Evolutionary conservation across 2,888 invertebrate genomes (phyloP).

Genomic region (Microdon myrmicae): DNA sequence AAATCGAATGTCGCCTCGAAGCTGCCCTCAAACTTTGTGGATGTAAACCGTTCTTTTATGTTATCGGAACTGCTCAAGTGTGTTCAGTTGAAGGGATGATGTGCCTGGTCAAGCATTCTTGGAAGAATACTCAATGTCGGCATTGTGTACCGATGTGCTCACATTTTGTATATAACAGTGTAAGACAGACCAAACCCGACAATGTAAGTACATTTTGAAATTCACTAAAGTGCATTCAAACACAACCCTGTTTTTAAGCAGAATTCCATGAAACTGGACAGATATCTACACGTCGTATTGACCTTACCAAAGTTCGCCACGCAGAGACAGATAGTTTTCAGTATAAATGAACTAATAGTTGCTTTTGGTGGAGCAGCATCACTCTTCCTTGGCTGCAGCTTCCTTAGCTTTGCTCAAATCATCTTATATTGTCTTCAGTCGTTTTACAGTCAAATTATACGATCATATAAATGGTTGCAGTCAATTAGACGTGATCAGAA

Average conservation of each 20-base stretch:
- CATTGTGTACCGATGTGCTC: slow-evolving; percentile 58
- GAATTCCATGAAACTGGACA: slow-evolving; percentile 56
- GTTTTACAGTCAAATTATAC: slow-evolving; percentile 1
- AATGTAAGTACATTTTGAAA: slow-evolving; percentile 55
- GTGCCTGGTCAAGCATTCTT: slow-evolving; percentile 57
- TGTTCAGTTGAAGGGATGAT: slow-evolving; percentile 59
- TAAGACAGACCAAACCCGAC: slow-evolving; percentile 48
- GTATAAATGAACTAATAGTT: slow-evolving; percentile 62
- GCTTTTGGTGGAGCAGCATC: slow-evolving; percentile 65
- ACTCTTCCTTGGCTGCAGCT: slow-evolving; percentile 65
- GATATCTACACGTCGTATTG: slow-evolving; percentile 51
- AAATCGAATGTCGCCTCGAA: slow-evolving; percentile 62
- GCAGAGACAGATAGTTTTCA: slow-evolving; percentile 61
- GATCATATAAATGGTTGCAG: too few species aligned
- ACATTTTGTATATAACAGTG: too few species aligned
- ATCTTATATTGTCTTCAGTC: slow-evolving; percentile 26
- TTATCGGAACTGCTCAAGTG: slow-evolving; percentile 55
- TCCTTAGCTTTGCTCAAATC: slow-evolving; percentile 58
- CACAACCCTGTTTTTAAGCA: slow-evolving; percentile 20
- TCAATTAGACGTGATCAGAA: too few species aligned
- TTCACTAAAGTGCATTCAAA: not conserved
- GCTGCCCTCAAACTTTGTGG: slow-evolving; percentile 58
- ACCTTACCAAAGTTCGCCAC: slow-evolving; percentile 58
- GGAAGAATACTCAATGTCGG: slow-evolving; percentile 56
- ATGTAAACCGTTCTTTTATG: slow-evolving; percentile 64